Conservation (phyloP, 2,888 invertebrate genomes). For the Osedax fenrisi region DNA sequence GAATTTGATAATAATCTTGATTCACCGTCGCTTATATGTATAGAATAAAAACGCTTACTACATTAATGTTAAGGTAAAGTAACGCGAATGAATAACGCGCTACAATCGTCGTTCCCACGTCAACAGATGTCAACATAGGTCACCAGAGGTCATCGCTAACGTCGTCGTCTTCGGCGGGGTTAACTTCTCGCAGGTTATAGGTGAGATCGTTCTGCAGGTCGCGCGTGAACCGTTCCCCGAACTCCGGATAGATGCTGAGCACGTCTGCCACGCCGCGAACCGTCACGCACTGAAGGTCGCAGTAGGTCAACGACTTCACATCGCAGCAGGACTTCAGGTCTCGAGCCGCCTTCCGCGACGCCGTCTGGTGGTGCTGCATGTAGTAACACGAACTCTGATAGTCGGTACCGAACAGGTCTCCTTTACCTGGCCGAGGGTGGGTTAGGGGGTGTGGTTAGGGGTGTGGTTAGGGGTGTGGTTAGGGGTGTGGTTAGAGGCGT, state of each 20-base stretch:
- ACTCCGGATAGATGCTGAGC: slow-evolving; percentile 78
- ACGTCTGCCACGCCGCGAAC: slow-evolving; percentile 70
- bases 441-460: too few relatives aligned
- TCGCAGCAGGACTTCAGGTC: slow-evolving; percentile 85
- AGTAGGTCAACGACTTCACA: slow-evolving; percentile 84
- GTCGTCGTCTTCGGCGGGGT: slow-evolving; percentile 68
- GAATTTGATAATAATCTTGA: too few relatives aligned
- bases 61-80: too few relatives aligned
- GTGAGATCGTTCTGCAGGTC: slow-evolving; percentile 89
- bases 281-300: slow-evolving; percentile 83
- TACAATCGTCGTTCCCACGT: background rate
- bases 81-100: too few relatives aligned
- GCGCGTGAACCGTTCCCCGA: slow-evolving; percentile 80
- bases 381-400: background rate
- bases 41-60: too few relatives aligned
- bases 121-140: too few relatives aligned
- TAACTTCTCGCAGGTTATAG: slow-evolving; percentile 81
- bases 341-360: slow-evolving; percentile 53
- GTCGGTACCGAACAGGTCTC: slow-evolving; percentile 71
- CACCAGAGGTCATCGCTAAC: background rate
- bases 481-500: too few relatives aligned
- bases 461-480: too few relatives aligned
- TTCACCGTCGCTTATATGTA: too few relatives aligned
- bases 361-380: background rate
- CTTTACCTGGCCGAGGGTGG: slow-evolving; percentile 63